These are phyloP conservation scores for Albula goreensis DNA, from an alignment of 2,113 vertebrate genomes.

Conservation along the genomic window DNA sequence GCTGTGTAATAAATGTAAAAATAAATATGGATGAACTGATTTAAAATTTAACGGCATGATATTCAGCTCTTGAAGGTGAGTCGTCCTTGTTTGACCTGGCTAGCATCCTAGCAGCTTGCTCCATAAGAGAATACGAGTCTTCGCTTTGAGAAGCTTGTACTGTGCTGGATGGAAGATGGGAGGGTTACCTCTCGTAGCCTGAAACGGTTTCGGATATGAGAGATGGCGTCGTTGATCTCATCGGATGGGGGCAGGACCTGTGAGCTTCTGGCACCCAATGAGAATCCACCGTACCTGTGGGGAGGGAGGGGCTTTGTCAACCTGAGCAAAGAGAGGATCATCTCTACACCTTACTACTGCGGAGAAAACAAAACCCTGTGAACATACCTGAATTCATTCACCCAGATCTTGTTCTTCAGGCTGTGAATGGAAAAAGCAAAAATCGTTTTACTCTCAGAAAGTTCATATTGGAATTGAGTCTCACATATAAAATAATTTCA, in stretches of 20 bases:
- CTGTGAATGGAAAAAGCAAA: slow-evolving; percentile 61
- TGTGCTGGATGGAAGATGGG: background rate
- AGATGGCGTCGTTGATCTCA: slow-evolving; percentile 84
- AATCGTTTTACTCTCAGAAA: background rate
- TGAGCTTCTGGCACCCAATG: slow-evolving; percentile 86
- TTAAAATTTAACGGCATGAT: too few relatives aligned
- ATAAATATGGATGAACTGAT: too few relatives aligned
- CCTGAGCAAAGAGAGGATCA: too few relatives aligned
- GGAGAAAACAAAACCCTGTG: background rate
- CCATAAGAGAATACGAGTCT: too few relatives aligned
- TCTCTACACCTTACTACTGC: too few relatives aligned
- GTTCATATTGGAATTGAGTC: background rate
- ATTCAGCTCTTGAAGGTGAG: too few relatives aligned
- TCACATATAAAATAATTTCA: too few relatives aligned
- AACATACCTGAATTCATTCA: slow-evolving; percentile 93
- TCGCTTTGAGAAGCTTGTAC: too few relatives aligned
- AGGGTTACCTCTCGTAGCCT: slow-evolving; percentile 76
- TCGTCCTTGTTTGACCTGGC: too few relatives aligned
- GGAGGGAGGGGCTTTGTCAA: background rate
- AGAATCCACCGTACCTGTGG: slow-evolving; percentile 92
- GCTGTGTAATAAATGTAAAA: too few relatives aligned
- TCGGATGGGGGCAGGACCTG: slow-evolving; percentile 81
- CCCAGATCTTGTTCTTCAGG: slow-evolving; percentile 93
- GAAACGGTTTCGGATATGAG: slow-evolving; percentile 80
- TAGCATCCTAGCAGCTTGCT: too few relatives aligned